Percentiles rank a stretch among this genome's conserved stretches.
Evolutionary conservation across 2,888 invertebrate species (phyloP).

Genomic region (Tanypteryx hageni): DNA sequence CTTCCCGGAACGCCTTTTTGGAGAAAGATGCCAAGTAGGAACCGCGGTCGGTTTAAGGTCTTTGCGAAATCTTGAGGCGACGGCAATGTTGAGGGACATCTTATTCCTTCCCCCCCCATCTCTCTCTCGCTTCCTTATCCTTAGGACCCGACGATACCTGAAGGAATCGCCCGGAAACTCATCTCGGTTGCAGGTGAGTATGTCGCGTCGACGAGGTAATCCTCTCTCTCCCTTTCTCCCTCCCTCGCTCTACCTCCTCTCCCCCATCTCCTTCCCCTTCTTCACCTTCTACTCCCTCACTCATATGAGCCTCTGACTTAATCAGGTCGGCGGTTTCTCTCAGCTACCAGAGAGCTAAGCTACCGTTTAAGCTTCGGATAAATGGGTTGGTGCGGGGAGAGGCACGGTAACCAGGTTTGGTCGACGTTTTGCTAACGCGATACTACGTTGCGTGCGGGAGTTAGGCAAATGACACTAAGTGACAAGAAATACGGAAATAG

Average conservation of each 20-base stretch:
- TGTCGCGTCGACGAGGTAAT: background rate
- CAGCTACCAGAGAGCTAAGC: background rate
- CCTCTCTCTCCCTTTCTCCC: background rate
- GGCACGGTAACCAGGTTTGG: background rate
- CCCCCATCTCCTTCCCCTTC: background rate
- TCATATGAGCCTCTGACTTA: background rate
- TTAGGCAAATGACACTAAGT: background rate
- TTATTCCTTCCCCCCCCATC: background rate
- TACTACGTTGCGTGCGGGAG: background rate
- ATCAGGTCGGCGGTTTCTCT: background rate
- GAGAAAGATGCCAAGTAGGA: no score
- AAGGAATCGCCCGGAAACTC: background rate
- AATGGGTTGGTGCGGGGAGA: background rate
- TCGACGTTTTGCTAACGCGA: background rate
- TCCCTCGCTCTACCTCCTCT: background rate
- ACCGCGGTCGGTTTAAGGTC: background rate
- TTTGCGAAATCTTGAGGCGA: background rate
- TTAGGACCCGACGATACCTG: background rate
- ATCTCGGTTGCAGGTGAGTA: conserved; percentile 12
- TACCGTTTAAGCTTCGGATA: conserved; percentile 2
- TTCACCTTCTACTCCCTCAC: background rate
- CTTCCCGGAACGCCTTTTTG: no score
- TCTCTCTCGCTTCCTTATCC: no score
- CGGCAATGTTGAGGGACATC: background rate
- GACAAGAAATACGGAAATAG: background rate